phyloP scores from a whole-genome alignment of 2,797 vertebrate genomes.

The Cynodonichthys magdalenae region DNA sequence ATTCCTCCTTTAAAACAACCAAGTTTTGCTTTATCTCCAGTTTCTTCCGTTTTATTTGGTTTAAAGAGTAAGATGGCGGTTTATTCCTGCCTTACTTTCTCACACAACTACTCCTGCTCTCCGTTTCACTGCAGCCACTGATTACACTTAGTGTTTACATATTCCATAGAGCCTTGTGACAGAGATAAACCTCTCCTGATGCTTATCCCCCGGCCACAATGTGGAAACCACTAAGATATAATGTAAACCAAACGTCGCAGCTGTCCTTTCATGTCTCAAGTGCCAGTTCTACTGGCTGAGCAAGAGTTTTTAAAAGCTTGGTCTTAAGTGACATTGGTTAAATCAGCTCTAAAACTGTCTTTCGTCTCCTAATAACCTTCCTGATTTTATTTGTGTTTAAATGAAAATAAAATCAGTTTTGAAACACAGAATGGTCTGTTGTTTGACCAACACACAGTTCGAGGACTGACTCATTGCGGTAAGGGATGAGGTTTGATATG shows the following conservation, averaged over 20 bases:
- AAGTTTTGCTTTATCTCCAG: conserved; percentile 24
- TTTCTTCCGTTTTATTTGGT: conserved; percentile 51
- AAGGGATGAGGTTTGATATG: conserved; percentile 60
- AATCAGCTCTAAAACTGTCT: conserved; percentile 46
- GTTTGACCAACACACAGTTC: conserved; percentile 47
- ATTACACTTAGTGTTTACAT: conserved; percentile 82
- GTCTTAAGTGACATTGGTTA: conserved; percentile 58
- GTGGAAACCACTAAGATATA: conserved; percentile 82
- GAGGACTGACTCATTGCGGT: conserved; percentile 47
- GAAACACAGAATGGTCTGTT: not conserved
- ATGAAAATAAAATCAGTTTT: not conserved
- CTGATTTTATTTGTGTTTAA: conserved; percentile 21
- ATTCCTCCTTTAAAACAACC: not conserved
- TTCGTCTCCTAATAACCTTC: conserved; percentile 26
- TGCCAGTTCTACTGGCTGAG: conserved; percentile 70
- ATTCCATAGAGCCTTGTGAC: conserved; percentile 78
- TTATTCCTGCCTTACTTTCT: conserved; percentile 63
- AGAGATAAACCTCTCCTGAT: conserved; percentile 82
- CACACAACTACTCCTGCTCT: conserved; percentile 44
- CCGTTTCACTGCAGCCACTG: conserved; percentile 64
- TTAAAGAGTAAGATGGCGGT: conserved; percentile 56
- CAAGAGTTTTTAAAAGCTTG: conserved; percentile 59
- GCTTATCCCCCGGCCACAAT: conserved; percentile 81
- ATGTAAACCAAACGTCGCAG: conserved; percentile 79
- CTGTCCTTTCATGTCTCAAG: conserved; percentile 80